Conservation (phyloP, 1,140 invertebrate species). For the Littorina saxatilis region DNA sequence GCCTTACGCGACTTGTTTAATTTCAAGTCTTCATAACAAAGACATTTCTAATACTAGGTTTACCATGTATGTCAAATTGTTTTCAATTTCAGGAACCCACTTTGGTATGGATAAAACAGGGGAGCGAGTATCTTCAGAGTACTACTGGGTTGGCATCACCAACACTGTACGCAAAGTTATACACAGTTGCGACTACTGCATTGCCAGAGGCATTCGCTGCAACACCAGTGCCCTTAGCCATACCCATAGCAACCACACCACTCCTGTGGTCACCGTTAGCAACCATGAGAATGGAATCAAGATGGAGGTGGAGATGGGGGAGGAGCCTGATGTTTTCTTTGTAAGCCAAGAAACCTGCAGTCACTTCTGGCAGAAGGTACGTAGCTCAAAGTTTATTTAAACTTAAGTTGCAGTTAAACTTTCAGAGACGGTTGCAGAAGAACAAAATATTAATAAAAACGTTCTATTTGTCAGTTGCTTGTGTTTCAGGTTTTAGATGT, state of each 20-base stretch:
- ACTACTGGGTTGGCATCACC: slow-evolving; percentile 44
- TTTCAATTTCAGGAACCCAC: slow-evolving; percentile 37
- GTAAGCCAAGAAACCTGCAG: slow-evolving; percentile 26
- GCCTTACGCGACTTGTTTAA: no score
- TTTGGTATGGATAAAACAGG: slow-evolving; percentile 41
- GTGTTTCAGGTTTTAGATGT: background rate
- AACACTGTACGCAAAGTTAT: slow-evolving; percentile 32
- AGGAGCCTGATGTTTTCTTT: slow-evolving; percentile 8
- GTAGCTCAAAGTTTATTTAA: no score
- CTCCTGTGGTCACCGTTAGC: background rate
- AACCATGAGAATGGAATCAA: background rate
- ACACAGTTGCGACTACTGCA: slow-evolving; percentile 29
- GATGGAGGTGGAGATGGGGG: background rate
- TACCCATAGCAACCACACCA: background rate
- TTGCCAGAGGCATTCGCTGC: slow-evolving; percentile 17
- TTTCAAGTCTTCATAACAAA: no score
- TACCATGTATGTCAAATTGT: no score
- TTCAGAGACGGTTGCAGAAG: no score
- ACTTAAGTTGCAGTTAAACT: no score
- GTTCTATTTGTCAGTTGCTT: background rate
- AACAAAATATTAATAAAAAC: background rate
- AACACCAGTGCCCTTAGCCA: background rate
- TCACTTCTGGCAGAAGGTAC: slow-evolving; percentile 49
- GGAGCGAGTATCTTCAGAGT: slow-evolving; percentile 6
- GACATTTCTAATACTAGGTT: no score